A percentile compares a stretch with the other conserved stretches of the same genome.
These are phyloP conservation scores for Colistium nudipinnis DNA, from an alignment of 2,113 vertebrate species.

Conservation along the genomic window DNA sequence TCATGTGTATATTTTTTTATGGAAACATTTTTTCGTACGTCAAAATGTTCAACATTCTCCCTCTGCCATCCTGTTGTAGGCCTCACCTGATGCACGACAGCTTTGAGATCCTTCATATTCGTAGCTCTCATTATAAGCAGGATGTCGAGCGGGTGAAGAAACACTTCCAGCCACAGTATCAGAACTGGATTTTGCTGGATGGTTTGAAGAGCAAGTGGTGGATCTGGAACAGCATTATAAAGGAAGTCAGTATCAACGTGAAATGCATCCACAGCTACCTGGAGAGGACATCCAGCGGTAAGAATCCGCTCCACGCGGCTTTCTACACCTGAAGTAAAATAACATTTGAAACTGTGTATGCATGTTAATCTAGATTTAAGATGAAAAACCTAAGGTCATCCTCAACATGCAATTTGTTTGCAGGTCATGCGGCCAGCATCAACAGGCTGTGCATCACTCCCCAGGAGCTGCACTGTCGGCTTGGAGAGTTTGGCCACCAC, in stretches of 20 bases:
- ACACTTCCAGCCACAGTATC: conserved; percentile 84
- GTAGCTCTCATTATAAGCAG: conserved; percentile 82
- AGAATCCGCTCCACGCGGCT: conserved; percentile 23
- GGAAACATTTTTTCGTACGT: neutral
- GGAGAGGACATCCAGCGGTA: conserved; percentile 86
- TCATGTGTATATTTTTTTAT: neutral
- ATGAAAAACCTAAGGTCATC: neutral
- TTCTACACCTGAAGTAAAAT: neutral
- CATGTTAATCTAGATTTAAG: neutral
- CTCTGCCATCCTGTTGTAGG: conserved; percentile 60
- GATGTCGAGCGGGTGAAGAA: conserved; percentile 80
- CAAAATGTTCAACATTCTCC: neutral
- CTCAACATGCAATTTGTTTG: neutral
- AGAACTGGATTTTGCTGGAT: conserved; percentile 89
- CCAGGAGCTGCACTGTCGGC: conserved; percentile 81
- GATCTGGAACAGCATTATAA: conserved; percentile 84
- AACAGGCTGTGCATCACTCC: conserved; percentile 88
- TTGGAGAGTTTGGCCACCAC: conserved; percentile 90
- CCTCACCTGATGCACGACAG: conserved; percentile 84
- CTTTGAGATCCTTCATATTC: conserved; percentile 84
- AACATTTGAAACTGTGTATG: neutral
- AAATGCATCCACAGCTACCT: conserved; percentile 86
- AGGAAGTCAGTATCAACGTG: conserved; percentile 81
- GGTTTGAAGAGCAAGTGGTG: conserved; percentile 90
- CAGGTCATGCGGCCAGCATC: conserved; percentile 90